Base-by-base conservation (phyloP, 2,888 invertebrate species). In the Tupiocoris notatus region DNA sequence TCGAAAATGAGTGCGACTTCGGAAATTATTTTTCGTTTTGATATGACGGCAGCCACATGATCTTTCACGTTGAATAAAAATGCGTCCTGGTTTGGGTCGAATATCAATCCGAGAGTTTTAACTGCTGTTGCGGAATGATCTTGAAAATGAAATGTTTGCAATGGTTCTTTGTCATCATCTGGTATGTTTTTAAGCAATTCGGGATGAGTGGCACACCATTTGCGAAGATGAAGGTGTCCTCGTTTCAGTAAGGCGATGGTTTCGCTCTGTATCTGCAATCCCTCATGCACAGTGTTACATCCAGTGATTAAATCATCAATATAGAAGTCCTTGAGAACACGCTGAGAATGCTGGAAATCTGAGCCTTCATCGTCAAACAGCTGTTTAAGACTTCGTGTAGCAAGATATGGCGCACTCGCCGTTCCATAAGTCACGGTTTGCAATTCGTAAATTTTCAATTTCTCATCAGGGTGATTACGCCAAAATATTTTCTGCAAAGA, bases 301-400 rank as follows among this genome's bases (percentile, higher is more conserved):
- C 81, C 82, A 16, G 79, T 67, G 17, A 82, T 61, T 0, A 81
- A 65, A 76, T 83, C 82, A 67, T 83, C 82, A 16, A 83, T 81
- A 59, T 84, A 83, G 61, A 82, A 80, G 71, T 81, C 80, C 1
- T 78, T 54, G 9, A 22, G 22, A 12, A 81, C 76, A n/a, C 77
- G 73, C 24, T 78, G 20, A 7, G 64, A 80, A n/a, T 58, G 2
- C 3, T 80, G 78, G 58, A 73, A 70, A 18, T 67, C 74, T 6
- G 64, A 6, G 22, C n/a, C 20, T 39, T 80, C 79, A 16, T 82
- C 81, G 0, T 76, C 3, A 0, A 82, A 82, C 22, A 82, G 65
- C 76, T 82, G 80, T 56, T 80, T 61, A 9, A 61, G 18, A 18
- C 12, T 17, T 20, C 79, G 17, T 6, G 76, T 77, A 9, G 81